Evolutionary conservation across 2,113 vertebrate genomes (phyloP).

Genomic region (Apeltes quadracus): DNA sequence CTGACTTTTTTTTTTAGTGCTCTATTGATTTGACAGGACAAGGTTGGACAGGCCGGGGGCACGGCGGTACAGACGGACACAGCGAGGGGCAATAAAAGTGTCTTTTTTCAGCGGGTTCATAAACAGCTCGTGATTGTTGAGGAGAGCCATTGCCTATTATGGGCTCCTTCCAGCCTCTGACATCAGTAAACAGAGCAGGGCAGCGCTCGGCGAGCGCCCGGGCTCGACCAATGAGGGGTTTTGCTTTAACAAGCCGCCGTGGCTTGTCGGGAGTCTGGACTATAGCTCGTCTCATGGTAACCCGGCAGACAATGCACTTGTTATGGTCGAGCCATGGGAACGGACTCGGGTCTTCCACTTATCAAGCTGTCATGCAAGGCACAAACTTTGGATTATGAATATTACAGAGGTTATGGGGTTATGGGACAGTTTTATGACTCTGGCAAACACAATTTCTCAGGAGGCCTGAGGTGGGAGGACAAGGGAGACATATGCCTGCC

Average conservation of each 20-base stretch:
- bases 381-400: conserved; percentile 74
- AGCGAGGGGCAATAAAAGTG: conserved; percentile 72
- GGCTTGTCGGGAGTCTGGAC: conserved; percentile 70
- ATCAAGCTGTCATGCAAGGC: conserved; percentile 68
- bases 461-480: conserved; percentile 49
- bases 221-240: conserved; percentile 54
- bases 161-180: conserved; percentile 64
- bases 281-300: conserved; percentile 64
- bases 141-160: conserved; percentile 80
- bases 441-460: conserved; percentile 69
- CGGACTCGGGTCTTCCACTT: conserved; percentile 60
- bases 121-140: conserved; percentile 75
- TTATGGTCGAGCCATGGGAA: conserved; percentile 74
- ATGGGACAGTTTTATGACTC: conserved; percentile 75
- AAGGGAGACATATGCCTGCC: conserved; percentile 47
- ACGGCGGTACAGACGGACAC: conserved; percentile 45
- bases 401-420: conserved; percentile 72
- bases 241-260: conserved; percentile 63
- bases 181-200: conserved; percentile 66
- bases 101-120: conserved; percentile 73
- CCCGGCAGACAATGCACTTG: conserved; percentile 71
- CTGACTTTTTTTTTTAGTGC: conserved; percentile 41
- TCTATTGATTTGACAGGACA: conserved; percentile 52
- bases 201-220: conserved; percentile 17
- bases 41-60: conserved; percentile 36